Evolutionary conservation across 2,888 invertebrate genomes (phyloP).

Genomic region (Resseliella maxima): DNA sequence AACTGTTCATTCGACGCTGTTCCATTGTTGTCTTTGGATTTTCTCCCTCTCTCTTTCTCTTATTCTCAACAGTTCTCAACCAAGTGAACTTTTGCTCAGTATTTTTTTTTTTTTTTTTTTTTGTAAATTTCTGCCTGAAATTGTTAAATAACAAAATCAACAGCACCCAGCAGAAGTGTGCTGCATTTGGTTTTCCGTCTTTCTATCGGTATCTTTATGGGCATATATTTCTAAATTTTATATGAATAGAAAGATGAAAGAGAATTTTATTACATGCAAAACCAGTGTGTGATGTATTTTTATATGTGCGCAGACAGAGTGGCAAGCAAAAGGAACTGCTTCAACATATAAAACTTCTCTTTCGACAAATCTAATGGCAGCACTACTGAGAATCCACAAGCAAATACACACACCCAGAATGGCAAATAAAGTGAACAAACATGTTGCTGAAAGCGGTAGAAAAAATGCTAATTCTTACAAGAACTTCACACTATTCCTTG

Average conservation of each 20-base stretch:
- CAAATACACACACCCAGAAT: background rate
- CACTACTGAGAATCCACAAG: background rate
- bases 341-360: background rate
- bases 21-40: conserved; percentile 17
- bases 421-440: background rate
- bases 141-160: background rate
- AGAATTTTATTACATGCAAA: conserved; percentile 55
- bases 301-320: background rate
- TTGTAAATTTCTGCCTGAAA: background rate
- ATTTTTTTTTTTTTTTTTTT: background rate
- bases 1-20: background rate
- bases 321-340: background rate
- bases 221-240: conserved; percentile 31
- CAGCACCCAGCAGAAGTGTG: conserved; percentile 42
- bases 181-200: background rate
- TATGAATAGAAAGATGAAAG: conserved; percentile 48
- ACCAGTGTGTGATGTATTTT: conserved; percentile 39
- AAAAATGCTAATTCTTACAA: conserved; percentile 6
- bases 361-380: background rate
- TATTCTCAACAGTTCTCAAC: background rate
- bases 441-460: background rate
- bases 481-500: background rate
- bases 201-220: conserved; percentile 47
- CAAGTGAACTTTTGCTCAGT: too few relatives aligned
- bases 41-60: background rate